Evolutionary conservation across 2,888 invertebrate species (phyloP).

Genomic region (Philereme vetulata): DNA sequence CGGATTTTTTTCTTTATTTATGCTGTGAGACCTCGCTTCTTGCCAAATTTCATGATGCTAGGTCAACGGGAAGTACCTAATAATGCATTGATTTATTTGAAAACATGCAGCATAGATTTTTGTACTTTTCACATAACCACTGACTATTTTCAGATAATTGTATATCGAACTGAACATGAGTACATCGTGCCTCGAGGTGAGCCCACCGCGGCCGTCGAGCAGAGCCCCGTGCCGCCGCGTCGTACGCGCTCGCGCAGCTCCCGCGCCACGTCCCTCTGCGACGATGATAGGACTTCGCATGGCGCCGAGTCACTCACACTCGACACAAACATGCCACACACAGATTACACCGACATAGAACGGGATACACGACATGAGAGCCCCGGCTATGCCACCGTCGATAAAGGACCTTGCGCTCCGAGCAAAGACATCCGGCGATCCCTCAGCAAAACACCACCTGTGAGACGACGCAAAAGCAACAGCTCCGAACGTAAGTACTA

Average conservation of each 20-base stretch:
- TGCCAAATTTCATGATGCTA: too few relatives aligned
- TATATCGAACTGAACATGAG: slow-evolving; percentile 87
- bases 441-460: slow-evolving; percentile 80
- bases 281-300: slow-evolving; percentile 88
- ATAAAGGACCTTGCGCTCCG: slow-evolving; percentile 87
- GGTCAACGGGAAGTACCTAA: too few relatives aligned
- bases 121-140: background rate
- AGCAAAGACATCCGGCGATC: slow-evolving; percentile 83
- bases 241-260: slow-evolving; percentile 84
- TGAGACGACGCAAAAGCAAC: slow-evolving; percentile 71
- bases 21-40: too few relatives aligned
- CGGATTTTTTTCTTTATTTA: too few relatives aligned
- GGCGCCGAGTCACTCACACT: slow-evolving; percentile 87
- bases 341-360: slow-evolving; percentile 61
- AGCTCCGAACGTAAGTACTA: slow-evolving; percentile 86
- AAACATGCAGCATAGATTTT: too few relatives aligned
- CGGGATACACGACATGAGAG: slow-evolving; percentile 75
- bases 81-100: too few relatives aligned
- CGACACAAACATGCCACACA: slow-evolving; percentile 69
- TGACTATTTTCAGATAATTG: slow-evolving; percentile 81
- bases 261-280: slow-evolving; percentile 82
- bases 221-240: slow-evolving; percentile 81
- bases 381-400: slow-evolving; percentile 90
- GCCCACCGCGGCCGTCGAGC: slow-evolving; percentile 65
- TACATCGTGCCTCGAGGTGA: slow-evolving; percentile 83